Percentiles rank a stretch among this genome's conserved stretches.
Evolutionary conservation across 2,113 vertebrate genomes (phyloP).

Genomic region (Irena cyanogastra): DNA sequence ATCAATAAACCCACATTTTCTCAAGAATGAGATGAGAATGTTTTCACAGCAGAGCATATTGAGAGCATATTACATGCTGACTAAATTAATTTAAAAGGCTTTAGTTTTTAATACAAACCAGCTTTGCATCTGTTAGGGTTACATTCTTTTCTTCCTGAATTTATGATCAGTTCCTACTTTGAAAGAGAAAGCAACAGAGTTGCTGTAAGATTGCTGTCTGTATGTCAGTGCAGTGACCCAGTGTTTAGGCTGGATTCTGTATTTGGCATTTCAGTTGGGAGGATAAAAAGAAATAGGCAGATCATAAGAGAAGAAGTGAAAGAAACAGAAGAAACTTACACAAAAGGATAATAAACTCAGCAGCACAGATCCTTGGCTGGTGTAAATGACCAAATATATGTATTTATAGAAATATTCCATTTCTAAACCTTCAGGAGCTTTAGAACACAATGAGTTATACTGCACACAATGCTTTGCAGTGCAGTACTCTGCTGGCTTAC

Average conservation of each 20-base stretch:
- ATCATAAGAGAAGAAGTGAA: background rate
- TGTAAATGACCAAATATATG: background rate
- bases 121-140: background rate
- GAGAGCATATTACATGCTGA: background rate
- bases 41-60: background rate
- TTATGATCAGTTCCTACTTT: background rate
- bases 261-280: background rate
- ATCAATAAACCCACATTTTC: background rate
- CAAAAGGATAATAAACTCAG: background rate
- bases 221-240: background rate
- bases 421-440: background rate
- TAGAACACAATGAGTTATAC: background rate
- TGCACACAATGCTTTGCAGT: background rate
- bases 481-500: background rate
- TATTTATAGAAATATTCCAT: background rate
- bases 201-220: background rate
- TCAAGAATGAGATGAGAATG: background rate
- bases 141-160: background rate
- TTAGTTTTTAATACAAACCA: background rate
- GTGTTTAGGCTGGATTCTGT: background rate
- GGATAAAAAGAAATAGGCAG: constrained; percentile 1
- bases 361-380: background rate
- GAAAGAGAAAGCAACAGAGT: background rate
- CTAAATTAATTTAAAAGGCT: background rate
- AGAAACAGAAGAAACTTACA: background rate